phyloP scores from a whole-genome alignment of 2,797 vertebrate species.

The Sardinella longiceps region DNA sequence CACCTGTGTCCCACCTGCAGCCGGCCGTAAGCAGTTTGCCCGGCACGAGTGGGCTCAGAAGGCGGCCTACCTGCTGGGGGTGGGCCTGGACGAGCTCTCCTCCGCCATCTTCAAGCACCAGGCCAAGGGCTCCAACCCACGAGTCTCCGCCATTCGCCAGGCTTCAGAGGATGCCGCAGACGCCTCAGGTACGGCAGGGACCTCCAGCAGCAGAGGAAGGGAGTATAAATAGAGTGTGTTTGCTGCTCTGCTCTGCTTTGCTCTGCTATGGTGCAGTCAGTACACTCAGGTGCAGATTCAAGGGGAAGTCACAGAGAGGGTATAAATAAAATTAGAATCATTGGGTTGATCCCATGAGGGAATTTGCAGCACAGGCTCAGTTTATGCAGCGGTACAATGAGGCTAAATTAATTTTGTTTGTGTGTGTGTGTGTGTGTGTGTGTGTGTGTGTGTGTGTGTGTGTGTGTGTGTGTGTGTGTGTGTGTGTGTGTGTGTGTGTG shows the following conservation, averaged over 20 bases:
- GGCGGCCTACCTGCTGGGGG: slow-evolving; percentile 92
- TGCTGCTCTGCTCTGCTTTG: not conserved
- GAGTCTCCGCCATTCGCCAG: slow-evolving; percentile 85
- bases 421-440: not conserved
- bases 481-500: slow-evolving; percentile 38
- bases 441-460: not conserved
- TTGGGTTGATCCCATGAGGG: not conserved
- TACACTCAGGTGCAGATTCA: too few species aligned
- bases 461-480: slow-evolving; percentile 33
- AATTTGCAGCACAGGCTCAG: not conserved
- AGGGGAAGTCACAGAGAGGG: too few species aligned
- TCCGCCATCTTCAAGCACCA: slow-evolving; percentile 92
- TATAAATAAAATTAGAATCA: too few species aligned
- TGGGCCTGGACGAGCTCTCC: slow-evolving; percentile 91
- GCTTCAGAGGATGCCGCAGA: slow-evolving; percentile 84
- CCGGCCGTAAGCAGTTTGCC: slow-evolving; percentile 93
- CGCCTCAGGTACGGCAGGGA: slow-evolving; percentile 76
- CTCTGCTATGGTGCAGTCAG: too few species aligned
- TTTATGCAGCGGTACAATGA: too few species aligned
- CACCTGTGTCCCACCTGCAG: slow-evolving; percentile 63
- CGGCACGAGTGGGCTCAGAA: slow-evolving; percentile 98
- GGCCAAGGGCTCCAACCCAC: slow-evolving; percentile 81
- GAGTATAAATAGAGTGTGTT: too few species aligned
- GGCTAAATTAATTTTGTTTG: not conserved
- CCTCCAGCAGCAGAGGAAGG: too few species aligned